Base-by-base conservation (phyloP, 2,113 vertebrate species). In the Neoarius graeffei region DNA sequence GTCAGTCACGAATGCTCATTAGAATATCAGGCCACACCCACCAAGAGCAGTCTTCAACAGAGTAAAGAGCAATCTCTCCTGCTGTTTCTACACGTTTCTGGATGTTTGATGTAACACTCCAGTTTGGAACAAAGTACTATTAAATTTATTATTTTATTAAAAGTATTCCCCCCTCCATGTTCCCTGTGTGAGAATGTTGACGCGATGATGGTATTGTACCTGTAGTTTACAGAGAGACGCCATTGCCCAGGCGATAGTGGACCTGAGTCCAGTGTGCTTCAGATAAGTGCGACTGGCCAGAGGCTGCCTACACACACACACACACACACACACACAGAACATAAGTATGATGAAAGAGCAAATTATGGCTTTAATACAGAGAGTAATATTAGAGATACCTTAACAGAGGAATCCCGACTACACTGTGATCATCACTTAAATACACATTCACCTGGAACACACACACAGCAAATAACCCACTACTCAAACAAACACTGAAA, bases 161-260 rank as follows among this genome's bases (percentile, higher is more conserved):
- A 27, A 27, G 25, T 6, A 15, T 0, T 4, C 30, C 27, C 5
- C 15, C 17, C 42, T n/a, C 42, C 42, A 74, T 1, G 27, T 17
- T 35, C 1, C 13, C 13, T 30, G 7, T 35, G 69, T 73, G 17
- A 20, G 35, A 20, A 17, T 20, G 35, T 8, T 25, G 20, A 11
- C 67, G 14, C n/a, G 56, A 11, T 71, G 27, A n/a, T 54, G 56
- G 17, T 8, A 69, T 2, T 20, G 48, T 92, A 97, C 98, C 91
- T 94, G 93, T 89, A 98, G 97, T 86, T 97, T 94, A 88, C 97
- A 97, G 62, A 98, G 89, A 57, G 96, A 97, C 0, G 95, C 94
- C 96, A 98, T 97, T 5, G 97, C 96, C 98, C 98, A 99, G 0
- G 98, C 97, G 0, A 97, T 69, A 5, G 98, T 99, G 4, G 97